A percentile compares a stretch with the other conserved stretches of the same genome.
Conservation (phyloP, 2,113 vertebrate genomes). For the Malaclemys terrapin region DNA sequence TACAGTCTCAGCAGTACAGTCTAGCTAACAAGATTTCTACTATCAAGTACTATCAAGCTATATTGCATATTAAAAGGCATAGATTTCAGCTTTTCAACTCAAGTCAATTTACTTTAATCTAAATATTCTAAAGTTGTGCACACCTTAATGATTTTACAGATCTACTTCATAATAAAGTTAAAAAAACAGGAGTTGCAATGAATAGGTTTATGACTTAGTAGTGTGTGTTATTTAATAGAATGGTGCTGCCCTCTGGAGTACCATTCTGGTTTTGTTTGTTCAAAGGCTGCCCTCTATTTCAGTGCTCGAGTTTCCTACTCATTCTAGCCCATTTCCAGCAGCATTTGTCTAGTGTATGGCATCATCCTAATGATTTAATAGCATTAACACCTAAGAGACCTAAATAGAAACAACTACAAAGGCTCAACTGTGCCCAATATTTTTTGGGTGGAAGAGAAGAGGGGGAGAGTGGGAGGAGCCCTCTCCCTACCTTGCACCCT, state of each 20-base stretch:
- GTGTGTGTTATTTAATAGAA: neutral
- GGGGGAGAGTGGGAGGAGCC: neutral
- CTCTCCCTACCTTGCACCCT: neutral
- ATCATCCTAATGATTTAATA: neutral
- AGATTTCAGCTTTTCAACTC: fast-evolving
- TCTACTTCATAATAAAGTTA: neutral
- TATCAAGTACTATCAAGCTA: neutral
- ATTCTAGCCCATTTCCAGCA: neutral
- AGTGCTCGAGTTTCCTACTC: neutral
- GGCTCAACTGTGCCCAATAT: neutral
- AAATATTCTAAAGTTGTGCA: neutral
- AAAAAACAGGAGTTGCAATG: fast-evolving
- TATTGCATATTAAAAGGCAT: neutral
- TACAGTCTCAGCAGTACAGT: neutral
- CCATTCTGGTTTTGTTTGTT: neutral
- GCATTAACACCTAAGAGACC: neutral
- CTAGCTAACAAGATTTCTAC: neutral
- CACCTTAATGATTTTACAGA: neutral
- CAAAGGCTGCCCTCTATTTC: fast-evolving
- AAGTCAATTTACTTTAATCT: neutral
- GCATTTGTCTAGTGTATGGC: neutral
- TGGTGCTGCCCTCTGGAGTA: slow-evolving; percentile 58
- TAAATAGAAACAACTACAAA: neutral
- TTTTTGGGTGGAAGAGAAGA: fast-evolving
- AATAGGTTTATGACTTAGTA: neutral